Conservation (phyloP, 2,888 invertebrate genomes). For the Polydrusus cervinus region DNA sequence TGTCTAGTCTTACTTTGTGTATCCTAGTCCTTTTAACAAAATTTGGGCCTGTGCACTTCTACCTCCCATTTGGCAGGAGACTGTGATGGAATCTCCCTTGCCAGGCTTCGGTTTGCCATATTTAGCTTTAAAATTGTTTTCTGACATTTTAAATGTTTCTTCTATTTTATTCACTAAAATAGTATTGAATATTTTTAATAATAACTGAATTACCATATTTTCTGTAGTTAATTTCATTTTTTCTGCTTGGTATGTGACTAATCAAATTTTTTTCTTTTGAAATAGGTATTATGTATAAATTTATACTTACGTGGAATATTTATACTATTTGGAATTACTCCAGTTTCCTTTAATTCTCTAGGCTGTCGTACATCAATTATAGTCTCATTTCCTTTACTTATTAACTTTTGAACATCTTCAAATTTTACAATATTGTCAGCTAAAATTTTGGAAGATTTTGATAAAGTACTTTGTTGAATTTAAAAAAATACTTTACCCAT, state of each 20-base stretch:
- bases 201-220: no score
- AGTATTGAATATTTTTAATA: background rate
- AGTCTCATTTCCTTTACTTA: conserved; percentile 71
- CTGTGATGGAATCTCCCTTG: conserved; percentile 76
- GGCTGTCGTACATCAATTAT: conserved; percentile 86
- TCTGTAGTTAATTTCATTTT: no score
- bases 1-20: conserved; percentile 73
- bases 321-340: conserved; percentile 81
- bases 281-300: no score
- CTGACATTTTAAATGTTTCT: conserved; percentile 67
- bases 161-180: conserved; percentile 74
- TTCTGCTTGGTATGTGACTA: no score
- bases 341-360: conserved; percentile 79
- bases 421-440: conserved; percentile 20
- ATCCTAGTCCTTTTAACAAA: conserved; percentile 75
- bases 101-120: conserved; percentile 77
- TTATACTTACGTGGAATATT: conserved; percentile 80
- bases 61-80: conserved; percentile 81
- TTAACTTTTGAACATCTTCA: conserved; percentile 72
- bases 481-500: no score
- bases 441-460: conserved; percentile 3
- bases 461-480: no score
- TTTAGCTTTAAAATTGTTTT: conserved; percentile 74
- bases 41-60: conserved; percentile 78
- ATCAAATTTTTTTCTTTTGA: background rate